phyloP scores from a whole-genome alignment of 23 tunicate species.

The Ascidia mentula region DNA sequence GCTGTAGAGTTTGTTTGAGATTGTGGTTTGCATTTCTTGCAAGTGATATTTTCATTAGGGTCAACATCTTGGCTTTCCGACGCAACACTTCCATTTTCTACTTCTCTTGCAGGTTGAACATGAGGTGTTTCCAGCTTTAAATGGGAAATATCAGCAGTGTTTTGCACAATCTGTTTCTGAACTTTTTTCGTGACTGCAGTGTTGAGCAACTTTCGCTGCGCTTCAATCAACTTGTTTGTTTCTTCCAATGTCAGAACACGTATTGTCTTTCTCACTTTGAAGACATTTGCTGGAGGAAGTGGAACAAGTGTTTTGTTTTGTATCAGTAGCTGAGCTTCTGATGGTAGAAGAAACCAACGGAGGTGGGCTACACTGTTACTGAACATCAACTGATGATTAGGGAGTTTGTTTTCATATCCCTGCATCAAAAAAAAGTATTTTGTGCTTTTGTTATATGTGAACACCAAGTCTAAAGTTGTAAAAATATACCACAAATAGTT shows the following conservation, averaged over 20 bases:
- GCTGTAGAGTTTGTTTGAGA: neutral
- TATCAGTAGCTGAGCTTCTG: conserved; percentile 65
- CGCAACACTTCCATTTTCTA: neutral
- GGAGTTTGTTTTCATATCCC: conserved; percentile 29
- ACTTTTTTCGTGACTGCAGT: neutral
- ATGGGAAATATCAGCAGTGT: neutral
- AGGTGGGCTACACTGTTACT: conserved; percentile 36
- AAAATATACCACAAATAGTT: too few relatives aligned
- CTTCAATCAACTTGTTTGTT: neutral
- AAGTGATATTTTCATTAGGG: neutral
- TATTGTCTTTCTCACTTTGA: conserved; percentile 39
- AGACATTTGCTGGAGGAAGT: conserved; percentile 6
- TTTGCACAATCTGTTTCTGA: neutral
- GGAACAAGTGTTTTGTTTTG: neutral
- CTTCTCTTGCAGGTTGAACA: neutral
- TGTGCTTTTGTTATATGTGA: too few relatives aligned
- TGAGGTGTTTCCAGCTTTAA: neutral
- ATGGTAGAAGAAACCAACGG: conserved; percentile 94
- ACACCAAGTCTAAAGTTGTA: too few relatives aligned
- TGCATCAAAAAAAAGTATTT: too few relatives aligned
- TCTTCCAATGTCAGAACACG: conserved; percentile 22
- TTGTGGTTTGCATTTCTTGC: neutral
- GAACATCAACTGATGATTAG: conserved; percentile 57
- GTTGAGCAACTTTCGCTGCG: neutral
- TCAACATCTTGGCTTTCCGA: neutral